Percentiles rank a stretch among this genome's conserved stretches.
These are phyloP conservation scores for Daubentonia madagascariensis DNA, from an alignment of 2,113 vertebrate genomes.

Conservation along the genomic window DNA sequence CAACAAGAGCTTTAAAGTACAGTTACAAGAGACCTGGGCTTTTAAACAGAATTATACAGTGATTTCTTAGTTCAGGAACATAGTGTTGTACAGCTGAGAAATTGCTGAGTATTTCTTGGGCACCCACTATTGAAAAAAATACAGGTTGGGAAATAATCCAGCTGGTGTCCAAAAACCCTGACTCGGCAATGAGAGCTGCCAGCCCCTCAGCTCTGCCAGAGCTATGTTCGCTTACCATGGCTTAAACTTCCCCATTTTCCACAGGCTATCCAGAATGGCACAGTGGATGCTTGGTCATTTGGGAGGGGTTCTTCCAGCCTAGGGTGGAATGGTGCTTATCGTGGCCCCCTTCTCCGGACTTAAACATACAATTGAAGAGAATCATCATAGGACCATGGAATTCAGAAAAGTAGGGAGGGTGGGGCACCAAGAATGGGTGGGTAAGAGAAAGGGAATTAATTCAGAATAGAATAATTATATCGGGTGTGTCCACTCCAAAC, in stretches of 20 bases:
- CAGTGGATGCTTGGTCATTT: not conserved
- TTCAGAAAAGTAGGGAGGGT: not conserved
- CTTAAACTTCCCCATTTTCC: not conserved
- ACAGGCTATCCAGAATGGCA: not conserved
- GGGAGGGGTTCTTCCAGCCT: not conserved
- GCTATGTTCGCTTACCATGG: not conserved
- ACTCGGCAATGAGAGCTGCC: not conserved
- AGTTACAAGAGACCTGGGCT: not conserved
- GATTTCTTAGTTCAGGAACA: slow-evolving; percentile 12
- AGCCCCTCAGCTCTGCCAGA: not conserved
- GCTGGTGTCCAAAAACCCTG: not conserved
- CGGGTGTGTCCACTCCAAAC: not conserved
- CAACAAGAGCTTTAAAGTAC: not conserved
- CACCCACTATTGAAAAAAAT: not conserved
- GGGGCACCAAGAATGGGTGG: not conserved
- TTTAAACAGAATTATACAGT: slow-evolving; percentile 48
- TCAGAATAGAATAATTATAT: not conserved
- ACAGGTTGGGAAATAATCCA: not conserved
- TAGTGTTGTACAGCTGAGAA: not conserved
- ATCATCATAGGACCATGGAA: not conserved
- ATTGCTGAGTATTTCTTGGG: not conserved
- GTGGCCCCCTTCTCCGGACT: not conserved
- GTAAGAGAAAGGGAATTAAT: not conserved
- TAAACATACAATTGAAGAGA: not conserved
- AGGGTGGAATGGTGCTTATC: not conserved